Evolutionary conservation across 2,797 vertebrate species (phyloP).

Genomic region (Astyanax mexicanus): DNA sequence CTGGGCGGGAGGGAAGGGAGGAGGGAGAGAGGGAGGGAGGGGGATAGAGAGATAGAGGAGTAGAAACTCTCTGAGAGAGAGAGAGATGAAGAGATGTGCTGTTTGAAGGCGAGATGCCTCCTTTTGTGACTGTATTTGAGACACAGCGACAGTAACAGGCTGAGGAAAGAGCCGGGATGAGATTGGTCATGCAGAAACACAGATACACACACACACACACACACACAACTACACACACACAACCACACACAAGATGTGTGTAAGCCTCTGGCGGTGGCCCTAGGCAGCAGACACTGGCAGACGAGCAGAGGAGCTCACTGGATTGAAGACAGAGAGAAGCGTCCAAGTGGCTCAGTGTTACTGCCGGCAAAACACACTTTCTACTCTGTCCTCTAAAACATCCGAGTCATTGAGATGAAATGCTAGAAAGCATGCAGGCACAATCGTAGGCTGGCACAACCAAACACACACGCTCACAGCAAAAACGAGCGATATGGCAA

Average conservation of each 20-base stretch:
- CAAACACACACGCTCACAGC: background rate
- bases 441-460: background rate
- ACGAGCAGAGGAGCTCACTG: background rate
- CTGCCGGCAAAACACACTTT: slow-evolving; percentile 21
- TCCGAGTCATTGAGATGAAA: slow-evolving; percentile 1
- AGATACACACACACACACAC: background rate
- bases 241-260: background rate
- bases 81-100: slow-evolving; percentile 22
- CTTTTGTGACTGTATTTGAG: slow-evolving; percentile 27
- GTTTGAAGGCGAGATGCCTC: slow-evolving; percentile 19
- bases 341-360: background rate
- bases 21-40: slow-evolving; percentile 1
- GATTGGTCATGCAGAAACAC: slow-evolving; percentile 8
- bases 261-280: slow-evolving; percentile 24
- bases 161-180: slow-evolving; percentile 8
- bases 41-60: slow-evolving; percentile 7
- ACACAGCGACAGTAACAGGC: slow-evolving; percentile 24
- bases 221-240: slow-evolving; percentile 22
- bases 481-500: no score
- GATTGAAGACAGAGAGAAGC: background rate
- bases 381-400: background rate
- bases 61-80: slow-evolving; percentile 18
- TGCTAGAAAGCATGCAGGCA: background rate
- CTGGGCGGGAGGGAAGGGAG: slow-evolving; percentile 1
- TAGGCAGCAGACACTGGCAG: slow-evolving; percentile 6